These are phyloP conservation scores for Crotalus horridus DNA, from an alignment of 2,113 vertebrate species.

Conservation along the genomic window DNA sequence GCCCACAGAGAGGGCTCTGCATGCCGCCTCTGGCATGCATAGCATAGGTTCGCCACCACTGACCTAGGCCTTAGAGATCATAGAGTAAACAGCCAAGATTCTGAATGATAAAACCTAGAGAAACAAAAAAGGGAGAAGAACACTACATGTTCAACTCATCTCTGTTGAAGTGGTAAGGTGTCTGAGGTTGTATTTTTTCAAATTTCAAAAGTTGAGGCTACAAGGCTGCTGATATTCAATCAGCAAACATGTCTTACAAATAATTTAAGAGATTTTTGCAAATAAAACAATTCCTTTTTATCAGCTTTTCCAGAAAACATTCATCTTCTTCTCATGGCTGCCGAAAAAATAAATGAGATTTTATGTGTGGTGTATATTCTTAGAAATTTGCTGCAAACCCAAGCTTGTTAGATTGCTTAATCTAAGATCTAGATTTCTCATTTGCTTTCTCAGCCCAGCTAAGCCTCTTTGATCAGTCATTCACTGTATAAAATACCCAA, in stretches of 20 bases:
- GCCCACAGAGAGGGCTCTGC: too few species aligned
- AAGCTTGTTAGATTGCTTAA: neutral
- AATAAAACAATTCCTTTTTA: neutral
- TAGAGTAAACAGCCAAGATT: neutral
- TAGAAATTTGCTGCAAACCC: neutral
- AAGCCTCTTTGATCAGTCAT: constrained; percentile 29
- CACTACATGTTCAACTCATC: neutral
- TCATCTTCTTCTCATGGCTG: neutral
- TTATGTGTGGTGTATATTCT: neutral
- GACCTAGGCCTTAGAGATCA: neutral
- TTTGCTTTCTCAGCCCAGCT: constrained; percentile 34
- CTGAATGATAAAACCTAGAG: neutral
- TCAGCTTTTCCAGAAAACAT: neutral
- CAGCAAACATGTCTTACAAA: neutral
- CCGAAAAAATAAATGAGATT: neutral
- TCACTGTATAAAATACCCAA: constrained; percentile 23
- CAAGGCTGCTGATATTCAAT: neutral
- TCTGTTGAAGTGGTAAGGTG: neutral
- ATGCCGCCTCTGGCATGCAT: too few species aligned
- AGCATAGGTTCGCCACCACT: too few species aligned
- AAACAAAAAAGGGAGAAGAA: neutral
- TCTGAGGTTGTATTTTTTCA: neutral
- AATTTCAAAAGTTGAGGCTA: neutral
- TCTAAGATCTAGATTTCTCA: neutral
- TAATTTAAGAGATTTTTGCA: neutral